Base-by-base conservation (phyloP, 2,888 invertebrate species). In the Lucinisca nassula region DNA sequence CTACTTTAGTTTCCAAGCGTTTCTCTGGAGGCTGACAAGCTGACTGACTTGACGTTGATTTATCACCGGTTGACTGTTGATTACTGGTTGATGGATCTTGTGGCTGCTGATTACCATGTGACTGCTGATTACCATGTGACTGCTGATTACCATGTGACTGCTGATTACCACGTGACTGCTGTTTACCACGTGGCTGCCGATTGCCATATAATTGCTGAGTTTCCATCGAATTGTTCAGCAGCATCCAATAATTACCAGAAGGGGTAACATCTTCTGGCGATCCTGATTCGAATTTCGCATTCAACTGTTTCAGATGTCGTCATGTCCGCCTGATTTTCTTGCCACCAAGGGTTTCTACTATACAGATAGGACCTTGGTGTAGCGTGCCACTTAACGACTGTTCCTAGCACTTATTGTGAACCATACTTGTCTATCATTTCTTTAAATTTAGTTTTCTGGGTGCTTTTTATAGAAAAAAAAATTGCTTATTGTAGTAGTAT, bases 291-390 rank as follows among this genome's bases (percentile, higher is more conserved):
- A 55, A 55, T 14, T n/a, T 55, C 10, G 55, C 55, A n/a, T 21
- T 21, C 4, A 21, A 12, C n/a, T 55, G 30, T 32, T 32, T 51
- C 17, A 83, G 35, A 73, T 83, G 73, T 27, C 32, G 67, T 30
- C 86, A 49, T 35, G 79, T 86, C 32, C 86, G 51, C n/a, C 80
- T 45, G 17, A 45, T 79, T 37, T 49, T 67, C n/a, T 38, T 55
- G n/a, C 76, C 83, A 87, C 45, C 58, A 30, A 30, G 21, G 17
- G 67, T 73, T 75, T 87, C 27, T 8, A 86, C 73, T 1, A 85
- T 70, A 61, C n/a, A n/a, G n/a, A 61, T 79, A 79, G 45, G 85
- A 85, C 32, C 81, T 35, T 73, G 73, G 81, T 2, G 82, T 32
- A 17, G 8, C 40, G 35, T 81, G 85, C 8, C 51, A 21, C 37